Conservation (phyloP, 2,113 vertebrate species). For the Tachysurus vachellii region DNA sequence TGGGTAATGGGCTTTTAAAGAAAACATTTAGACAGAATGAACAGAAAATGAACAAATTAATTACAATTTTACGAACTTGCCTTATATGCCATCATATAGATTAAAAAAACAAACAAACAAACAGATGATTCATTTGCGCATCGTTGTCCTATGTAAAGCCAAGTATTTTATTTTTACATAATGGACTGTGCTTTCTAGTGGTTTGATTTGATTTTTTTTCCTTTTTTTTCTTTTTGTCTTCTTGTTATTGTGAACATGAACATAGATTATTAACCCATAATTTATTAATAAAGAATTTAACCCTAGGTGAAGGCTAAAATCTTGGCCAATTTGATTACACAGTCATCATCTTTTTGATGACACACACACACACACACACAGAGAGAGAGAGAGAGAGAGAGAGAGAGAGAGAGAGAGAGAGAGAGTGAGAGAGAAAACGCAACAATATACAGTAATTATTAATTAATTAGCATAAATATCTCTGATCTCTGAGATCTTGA, state of each 20-base stretch:
- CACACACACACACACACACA: conserved; percentile 2
- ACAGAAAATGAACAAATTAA: neutral
- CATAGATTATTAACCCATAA: neutral
- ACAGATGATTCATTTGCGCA: neutral
- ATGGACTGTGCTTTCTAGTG: neutral
- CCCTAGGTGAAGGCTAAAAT: neutral
- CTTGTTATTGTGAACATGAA: neutral
- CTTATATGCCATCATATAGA: neutral
- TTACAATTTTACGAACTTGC: neutral
- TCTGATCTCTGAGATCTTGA: neutral
- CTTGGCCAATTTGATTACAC: conserved; percentile 14
- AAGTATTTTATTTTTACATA: neutral
- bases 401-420: too few species aligned
- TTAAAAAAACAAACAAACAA: neutral
- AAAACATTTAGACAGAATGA: neutral
- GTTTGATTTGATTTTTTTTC: neutral
- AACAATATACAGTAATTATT: neutral
- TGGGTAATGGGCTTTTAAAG: neutral
- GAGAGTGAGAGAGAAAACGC: neutral
- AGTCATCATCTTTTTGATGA: conserved; percentile 11
- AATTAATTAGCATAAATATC: conserved; percentile 10
- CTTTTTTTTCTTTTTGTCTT: too few species aligned
- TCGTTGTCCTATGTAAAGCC: neutral
- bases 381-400: neutral
- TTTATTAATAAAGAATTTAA: neutral